Percentiles rank a stretch among this genome's conserved stretches.
These are phyloP conservation scores for Leptocoma aspasia DNA, from an alignment of 2,113 vertebrate genomes.

Conservation along the genomic window DNA sequence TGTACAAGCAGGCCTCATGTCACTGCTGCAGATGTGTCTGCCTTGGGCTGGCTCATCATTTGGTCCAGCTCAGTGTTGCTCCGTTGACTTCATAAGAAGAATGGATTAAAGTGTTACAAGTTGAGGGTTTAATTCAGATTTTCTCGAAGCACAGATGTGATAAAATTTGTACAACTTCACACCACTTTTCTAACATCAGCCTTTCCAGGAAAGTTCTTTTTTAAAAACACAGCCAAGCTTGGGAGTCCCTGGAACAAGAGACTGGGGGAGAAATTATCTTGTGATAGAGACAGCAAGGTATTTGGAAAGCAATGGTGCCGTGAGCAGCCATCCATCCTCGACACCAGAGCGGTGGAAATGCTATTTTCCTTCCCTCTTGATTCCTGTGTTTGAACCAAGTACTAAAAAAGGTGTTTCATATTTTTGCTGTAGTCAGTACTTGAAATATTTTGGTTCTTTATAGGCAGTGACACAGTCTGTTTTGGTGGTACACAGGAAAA, in stretches of 20 bases:
- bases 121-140: neutral
- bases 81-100: neutral
- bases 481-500: neutral
- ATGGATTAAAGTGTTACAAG: neutral
- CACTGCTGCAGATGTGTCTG: slow-evolving; percentile 49
- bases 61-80: neutral
- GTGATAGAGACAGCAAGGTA: neutral
- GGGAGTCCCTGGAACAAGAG: neutral
- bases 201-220: neutral
- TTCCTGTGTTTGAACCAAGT: neutral
- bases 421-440: neutral
- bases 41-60: accelerated
- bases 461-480: neutral
- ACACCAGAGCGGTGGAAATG: neutral
- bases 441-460: neutral
- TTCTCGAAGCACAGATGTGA: neutral
- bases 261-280: neutral
- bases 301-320: neutral
- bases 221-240: neutral
- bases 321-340: neutral
- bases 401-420: slow-evolving; percentile 53
- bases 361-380: neutral
- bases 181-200: neutral
- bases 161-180: neutral
- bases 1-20: slow-evolving; percentile 26